Base-by-base conservation (phyloP, 1,140 invertebrate genomes). In the Caenorhabditis remanei region DNA sequence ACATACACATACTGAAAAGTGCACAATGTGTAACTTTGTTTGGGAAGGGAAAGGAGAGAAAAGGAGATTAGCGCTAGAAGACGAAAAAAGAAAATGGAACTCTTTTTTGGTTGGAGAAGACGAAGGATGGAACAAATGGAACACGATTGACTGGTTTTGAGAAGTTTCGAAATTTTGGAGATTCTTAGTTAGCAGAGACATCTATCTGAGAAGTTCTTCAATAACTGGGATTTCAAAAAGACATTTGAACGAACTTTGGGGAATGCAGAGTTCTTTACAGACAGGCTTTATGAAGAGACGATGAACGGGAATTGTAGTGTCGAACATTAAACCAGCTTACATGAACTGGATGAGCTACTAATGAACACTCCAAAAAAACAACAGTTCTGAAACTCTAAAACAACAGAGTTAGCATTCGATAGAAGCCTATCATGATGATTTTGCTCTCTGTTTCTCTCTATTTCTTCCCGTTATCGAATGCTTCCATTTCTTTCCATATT, bases 11-110 rank as follows among this genome's bases (percentile, higher is more conserved):
- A n/a, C n/a, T 58, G n/a, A 71, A 71, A 48, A 71, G 65, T 71
- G 65, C 65, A 71, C 24, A 65, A 40, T 71, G 41, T 46, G 65
- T 46, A 48, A 71, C 41, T 71, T 48, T 14, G 65, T 71, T 71
- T 71, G 41, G 4, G 6, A 7, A 7, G 19, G 24, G 13, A 46
- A 46, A 71, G n/a, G 19, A 46, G 41, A 43, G 65, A 71, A 71
- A 71, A 71, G 8, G 65, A 43, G 65, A 71, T 46, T 71, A 71
- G 41, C 16, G 40, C 48, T 16, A 53, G 16, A n/a, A n/a, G n/a
- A 71, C 9, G 40, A 65, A 40, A 21, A 21, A 58, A 58, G 61
- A 63, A 32, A 32, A 21, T 63, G 21, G 21, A 32, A 32, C 61
- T 32, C 61, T 21, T 63, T 63, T 63, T 63, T 63, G 11, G 11